Conservation (phyloP, 2,888 invertebrate genomes). For the Aphrophora alni region DNA sequence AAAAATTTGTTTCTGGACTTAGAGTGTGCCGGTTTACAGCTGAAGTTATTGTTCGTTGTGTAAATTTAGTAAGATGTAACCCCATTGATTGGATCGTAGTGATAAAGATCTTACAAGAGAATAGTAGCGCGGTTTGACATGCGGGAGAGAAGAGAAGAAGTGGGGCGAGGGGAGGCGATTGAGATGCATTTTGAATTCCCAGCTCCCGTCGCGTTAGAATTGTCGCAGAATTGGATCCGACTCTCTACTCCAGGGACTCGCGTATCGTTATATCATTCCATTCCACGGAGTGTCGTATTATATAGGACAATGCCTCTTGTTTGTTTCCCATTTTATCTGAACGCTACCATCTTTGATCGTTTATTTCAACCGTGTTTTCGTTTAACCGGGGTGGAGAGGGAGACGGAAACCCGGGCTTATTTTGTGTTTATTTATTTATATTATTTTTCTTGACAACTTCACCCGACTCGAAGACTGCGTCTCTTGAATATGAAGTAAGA, state of each 20-base stretch:
- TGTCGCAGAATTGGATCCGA: slow-evolving; percentile 28
- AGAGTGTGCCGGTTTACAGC: too few relatives aligned
- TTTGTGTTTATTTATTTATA: background rate
- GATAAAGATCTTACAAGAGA: slow-evolving; percentile 4
- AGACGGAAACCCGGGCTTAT: background rate
- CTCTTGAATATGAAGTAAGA: background rate
- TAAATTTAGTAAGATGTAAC: background rate
- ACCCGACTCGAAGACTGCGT: background rate
- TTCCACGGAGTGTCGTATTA: slow-evolving; percentile 17
- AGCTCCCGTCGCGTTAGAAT: slow-evolving; percentile 11
- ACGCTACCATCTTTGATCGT: slow-evolving; percentile 41
- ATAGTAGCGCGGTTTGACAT: background rate
- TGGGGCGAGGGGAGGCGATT: slow-evolving; percentile 24
- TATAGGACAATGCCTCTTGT: slow-evolving; percentile 39
- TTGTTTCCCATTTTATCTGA: slow-evolving; percentile 39
- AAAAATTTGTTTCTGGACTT: too few relatives aligned
- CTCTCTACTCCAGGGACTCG: slow-evolving; percentile 21
- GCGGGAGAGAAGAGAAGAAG: background rate
- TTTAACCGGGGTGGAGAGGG: background rate
- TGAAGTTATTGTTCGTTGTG: too few relatives aligned
- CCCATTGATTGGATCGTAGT: background rate
- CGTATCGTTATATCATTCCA: slow-evolving; percentile 30
- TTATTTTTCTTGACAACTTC: background rate
- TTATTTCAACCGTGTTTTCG: slow-evolving; percentile 29
- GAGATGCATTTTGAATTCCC: slow-evolving; percentile 31